These are phyloP conservation scores for Eulemur albifrons DNA, from an alignment of 2,797 vertebrate species.

Conservation along the genomic window DNA sequence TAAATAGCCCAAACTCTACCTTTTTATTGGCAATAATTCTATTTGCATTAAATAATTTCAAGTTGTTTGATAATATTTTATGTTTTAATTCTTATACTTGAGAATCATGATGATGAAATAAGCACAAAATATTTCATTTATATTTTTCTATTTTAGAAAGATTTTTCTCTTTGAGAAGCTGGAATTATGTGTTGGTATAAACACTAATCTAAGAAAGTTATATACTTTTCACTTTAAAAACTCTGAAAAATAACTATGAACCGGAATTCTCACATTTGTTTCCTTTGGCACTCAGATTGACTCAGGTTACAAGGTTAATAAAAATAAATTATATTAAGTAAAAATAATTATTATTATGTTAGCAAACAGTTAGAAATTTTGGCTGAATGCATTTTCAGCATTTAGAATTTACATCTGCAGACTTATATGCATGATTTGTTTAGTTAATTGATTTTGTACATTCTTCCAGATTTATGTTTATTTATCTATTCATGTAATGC, in stretches of 20 bases:
- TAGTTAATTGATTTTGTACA: constrained; percentile 81
- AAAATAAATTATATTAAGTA: not conserved
- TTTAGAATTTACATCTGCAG: constrained; percentile 59
- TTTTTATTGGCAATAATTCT: not conserved
- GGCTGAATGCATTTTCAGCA: constrained; percentile 49
- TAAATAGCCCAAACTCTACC: not conserved
- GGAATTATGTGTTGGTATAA: constrained; percentile 30
- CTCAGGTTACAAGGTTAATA: constrained; percentile 50
- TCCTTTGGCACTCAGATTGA: constrained; percentile 48
- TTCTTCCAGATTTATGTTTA: constrained; percentile 73
- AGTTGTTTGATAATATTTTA: constrained; percentile 42
- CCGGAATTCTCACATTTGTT: constrained; percentile 65
- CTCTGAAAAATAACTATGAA: constrained; percentile 49
- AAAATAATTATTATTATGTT: constrained; percentile 67
- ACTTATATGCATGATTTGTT: constrained; percentile 62
- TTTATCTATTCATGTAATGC: constrained; percentile 72
- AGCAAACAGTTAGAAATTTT: constrained; percentile 65
- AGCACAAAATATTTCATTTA: constrained; percentile 45
- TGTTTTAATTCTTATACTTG: not conserved
- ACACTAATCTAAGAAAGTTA: constrained; percentile 40
- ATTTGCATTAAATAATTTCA: not conserved
- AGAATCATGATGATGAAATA: not conserved
- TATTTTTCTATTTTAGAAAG: constrained; percentile 36
- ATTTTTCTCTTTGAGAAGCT: constrained; percentile 60
- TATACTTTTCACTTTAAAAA: constrained; percentile 70